Evolutionary conservation across 2,113 vertebrate species (phyloP).

Genomic region (Probosciger aterrimus): DNA sequence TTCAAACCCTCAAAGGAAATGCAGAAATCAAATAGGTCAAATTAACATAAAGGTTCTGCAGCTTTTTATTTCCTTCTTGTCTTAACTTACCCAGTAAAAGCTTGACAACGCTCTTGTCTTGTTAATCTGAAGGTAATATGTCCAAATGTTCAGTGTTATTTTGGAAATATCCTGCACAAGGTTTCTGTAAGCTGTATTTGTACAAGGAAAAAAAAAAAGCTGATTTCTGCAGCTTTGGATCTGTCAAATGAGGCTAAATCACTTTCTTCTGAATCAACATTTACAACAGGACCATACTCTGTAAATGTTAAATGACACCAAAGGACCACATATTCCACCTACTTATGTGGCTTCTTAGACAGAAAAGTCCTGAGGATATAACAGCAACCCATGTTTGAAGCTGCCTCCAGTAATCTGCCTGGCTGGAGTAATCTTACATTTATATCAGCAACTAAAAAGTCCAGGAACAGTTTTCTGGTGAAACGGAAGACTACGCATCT

Average conservation of each 20-base stretch:
- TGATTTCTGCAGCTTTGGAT: background rate
- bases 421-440: background rate
- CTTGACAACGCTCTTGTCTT: background rate
- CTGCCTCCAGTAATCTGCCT: background rate
- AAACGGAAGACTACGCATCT: background rate
- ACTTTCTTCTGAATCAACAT: background rate
- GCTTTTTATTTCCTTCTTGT: background rate
- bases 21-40: background rate
- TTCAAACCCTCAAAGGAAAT: background rate
- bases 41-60: background rate
- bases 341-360: background rate
- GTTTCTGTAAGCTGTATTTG: background rate
- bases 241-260: background rate
- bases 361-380: background rate
- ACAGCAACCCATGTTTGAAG: background rate
- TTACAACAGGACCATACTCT: background rate
- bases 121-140: background rate
- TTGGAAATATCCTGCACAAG: background rate
- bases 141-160: background rate
- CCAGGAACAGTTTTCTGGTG: background rate
- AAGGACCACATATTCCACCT: background rate
- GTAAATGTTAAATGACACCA: background rate
- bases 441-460: background rate
- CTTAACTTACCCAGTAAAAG: background rate
- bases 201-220: background rate